These are phyloP conservation scores for Rhipidura dahli DNA, from an alignment of 2,113 vertebrate species.

Conservation along the genomic window DNA sequence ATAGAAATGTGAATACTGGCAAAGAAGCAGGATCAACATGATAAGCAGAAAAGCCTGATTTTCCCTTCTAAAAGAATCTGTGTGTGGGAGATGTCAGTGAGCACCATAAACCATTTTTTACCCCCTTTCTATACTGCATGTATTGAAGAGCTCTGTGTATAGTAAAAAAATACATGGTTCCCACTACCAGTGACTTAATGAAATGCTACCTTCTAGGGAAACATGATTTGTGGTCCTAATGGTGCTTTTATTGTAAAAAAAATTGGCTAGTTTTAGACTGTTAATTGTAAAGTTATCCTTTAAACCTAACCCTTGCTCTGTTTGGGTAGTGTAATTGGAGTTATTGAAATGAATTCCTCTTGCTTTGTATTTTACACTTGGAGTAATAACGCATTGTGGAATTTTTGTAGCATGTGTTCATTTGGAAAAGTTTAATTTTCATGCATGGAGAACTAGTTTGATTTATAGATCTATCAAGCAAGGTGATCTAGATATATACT, in stretches of 20 bases:
- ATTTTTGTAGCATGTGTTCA: neutral
- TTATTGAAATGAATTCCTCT: neutral
- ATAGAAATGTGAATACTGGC: neutral
- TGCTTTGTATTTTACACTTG: constrained; percentile 5
- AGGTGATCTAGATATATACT: constrained; percentile 11
- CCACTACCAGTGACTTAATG: neutral
- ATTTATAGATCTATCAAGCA: constrained; percentile 50
- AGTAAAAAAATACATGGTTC: neutral
- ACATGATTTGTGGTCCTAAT: neutral
- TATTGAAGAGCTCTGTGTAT: neutral
- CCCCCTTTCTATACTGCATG: neutral
- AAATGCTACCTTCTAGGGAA: neutral
- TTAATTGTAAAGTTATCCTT: constrained; percentile 29
- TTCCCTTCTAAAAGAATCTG: neutral
- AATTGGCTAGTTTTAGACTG: neutral
- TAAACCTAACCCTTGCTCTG: neutral
- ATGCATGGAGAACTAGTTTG: neutral
- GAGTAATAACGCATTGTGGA: neutral
- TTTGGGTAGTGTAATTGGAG: neutral
- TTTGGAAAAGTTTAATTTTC: constrained; percentile 35
- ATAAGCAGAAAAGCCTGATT: neutral
- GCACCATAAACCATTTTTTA: neutral
- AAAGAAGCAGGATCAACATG: neutral
- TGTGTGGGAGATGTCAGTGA: neutral
- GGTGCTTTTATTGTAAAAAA: constrained; percentile 18